Conservation (phyloP, 1,140 invertebrate genomes). For the Theocolax elegans region DNA sequence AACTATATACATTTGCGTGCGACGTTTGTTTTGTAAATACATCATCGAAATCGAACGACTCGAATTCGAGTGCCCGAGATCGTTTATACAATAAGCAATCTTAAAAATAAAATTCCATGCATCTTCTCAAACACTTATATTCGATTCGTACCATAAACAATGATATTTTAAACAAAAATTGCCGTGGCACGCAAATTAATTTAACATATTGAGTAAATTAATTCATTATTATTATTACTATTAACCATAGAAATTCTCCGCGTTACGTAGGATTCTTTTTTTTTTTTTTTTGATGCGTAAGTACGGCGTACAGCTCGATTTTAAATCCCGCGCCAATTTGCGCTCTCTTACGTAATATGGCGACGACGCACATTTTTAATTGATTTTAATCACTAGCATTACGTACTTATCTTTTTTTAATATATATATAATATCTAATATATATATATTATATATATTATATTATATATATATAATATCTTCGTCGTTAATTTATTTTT, state of each 20-base stretch:
- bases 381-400: constrained; percentile 35
- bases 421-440: too few species aligned
- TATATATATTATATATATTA: too few species aligned
- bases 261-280: too few species aligned
- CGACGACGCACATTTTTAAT: constrained; percentile 13
- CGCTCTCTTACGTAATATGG: not conserved
- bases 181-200: not conserved
- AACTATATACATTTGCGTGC: not conserved
- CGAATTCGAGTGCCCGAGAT: constrained; percentile 15
- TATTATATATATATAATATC: constrained; percentile 37
- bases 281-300: too few species aligned
- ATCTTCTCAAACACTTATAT: not conserved
- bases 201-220: not conserved
- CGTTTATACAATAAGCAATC: constrained; percentile 52
- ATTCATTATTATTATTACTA: too few species aligned
- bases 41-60: not conserved
- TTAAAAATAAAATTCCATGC: constrained; percentile 60
- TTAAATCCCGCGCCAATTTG: not conserved
- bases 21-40: not conserved
- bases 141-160: not conserved
- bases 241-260: too few species aligned
- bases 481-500: constrained; percentile 29
- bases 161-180: not conserved
- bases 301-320: too few species aligned
- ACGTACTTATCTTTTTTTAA: constrained; percentile 33